Evolutionary conservation across 2,888 invertebrate genomes (phyloP).

Genomic region (Notodonta dromedarius): DNA sequence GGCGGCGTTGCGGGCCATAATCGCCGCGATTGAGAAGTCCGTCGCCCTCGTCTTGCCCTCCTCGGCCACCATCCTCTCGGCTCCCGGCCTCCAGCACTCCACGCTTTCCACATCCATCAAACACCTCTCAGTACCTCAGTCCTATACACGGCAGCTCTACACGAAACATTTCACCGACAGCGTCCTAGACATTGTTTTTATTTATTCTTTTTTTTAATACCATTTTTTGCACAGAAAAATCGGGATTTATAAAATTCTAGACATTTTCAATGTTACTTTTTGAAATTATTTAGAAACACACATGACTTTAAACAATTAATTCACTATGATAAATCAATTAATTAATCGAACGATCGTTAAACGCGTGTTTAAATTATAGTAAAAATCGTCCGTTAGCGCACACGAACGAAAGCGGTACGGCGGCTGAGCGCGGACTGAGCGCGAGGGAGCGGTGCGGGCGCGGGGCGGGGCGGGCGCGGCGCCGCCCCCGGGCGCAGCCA

Average conservation of each 20-base stretch:
- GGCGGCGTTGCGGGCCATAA: conserved; percentile 90
- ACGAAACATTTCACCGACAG: conserved; percentile 64
- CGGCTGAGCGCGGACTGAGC: conserved; percentile 76
- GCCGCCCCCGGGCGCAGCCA: conserved; percentile 63
- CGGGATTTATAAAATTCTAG: conserved; percentile 18
- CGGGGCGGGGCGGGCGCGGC: conserved; percentile 55
- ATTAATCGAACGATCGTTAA: conserved; percentile 32
- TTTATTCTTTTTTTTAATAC: conserved; percentile 39
- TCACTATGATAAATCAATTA: conserved; percentile 33
- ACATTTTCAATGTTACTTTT: conserved; percentile 21
- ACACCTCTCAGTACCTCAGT: conserved; percentile 61
- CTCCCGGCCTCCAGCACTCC: conserved; percentile 71
- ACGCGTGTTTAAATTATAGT: conserved; percentile 45
- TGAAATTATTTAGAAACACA: conserved; percentile 21
- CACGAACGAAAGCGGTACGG: conserved; percentile 57
- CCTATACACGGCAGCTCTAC: conserved; percentile 39
- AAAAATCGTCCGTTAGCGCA: conserved; percentile 37
- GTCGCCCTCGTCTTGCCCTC: conserved; percentile 87
- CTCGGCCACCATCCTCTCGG: conserved; percentile 79
- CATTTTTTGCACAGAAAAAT: conserved; percentile 15
- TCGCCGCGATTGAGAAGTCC: conserved; percentile 98
- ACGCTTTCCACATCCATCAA: conserved; percentile 80
- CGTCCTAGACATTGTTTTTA: conserved; percentile 64
- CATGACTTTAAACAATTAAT: conserved; percentile 17
- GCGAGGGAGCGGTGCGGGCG: conserved; percentile 59